Evolutionary conservation across 2,888 invertebrate species (phyloP).

Genomic region (Rhingia campestris): DNA sequence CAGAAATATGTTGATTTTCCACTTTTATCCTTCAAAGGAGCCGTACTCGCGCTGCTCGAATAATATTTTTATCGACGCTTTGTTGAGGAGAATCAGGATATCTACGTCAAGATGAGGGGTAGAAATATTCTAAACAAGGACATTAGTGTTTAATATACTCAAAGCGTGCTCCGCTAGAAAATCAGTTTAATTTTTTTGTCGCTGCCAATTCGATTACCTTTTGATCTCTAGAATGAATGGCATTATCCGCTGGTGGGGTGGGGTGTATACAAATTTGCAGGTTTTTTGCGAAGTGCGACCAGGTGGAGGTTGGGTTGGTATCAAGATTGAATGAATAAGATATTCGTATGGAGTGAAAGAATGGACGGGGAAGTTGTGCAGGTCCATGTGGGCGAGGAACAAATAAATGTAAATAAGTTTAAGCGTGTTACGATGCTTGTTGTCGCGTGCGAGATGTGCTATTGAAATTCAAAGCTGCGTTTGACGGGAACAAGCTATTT

Average conservation of each 20-base stretch:
- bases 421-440: conserved; percentile 61
- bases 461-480: conserved; percentile 71
- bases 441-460: conserved; percentile 23
- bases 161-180: conserved; percentile 49
- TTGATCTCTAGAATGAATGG: conserved; percentile 71
- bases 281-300: background rate
- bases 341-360: conserved; percentile 38
- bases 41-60: conserved; percentile 23
- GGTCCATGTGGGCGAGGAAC: conserved; percentile 13
- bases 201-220: conserved; percentile 71
- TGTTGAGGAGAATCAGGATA: background rate
- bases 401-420: conserved; percentile 70
- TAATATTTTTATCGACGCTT: conserved; percentile 52
- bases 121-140: conserved; percentile 48
- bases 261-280: too few relatives aligned
- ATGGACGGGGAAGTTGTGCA: conserved; percentile 18
- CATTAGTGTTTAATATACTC: conserved; percentile 48
- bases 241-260: conserved; percentile 23
- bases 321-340: conserved; percentile 67
- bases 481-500: conserved; percentile 2
- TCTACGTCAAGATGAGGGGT: background rate
- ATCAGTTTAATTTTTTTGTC: conserved; percentile 46
- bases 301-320: background rate
- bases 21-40: conserved; percentile 11
- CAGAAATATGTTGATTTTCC: conserved; percentile 54